Evolutionary conservation across 2,113 vertebrate genomes (phyloP).

Genomic region (Sylvietta virens): DNA sequence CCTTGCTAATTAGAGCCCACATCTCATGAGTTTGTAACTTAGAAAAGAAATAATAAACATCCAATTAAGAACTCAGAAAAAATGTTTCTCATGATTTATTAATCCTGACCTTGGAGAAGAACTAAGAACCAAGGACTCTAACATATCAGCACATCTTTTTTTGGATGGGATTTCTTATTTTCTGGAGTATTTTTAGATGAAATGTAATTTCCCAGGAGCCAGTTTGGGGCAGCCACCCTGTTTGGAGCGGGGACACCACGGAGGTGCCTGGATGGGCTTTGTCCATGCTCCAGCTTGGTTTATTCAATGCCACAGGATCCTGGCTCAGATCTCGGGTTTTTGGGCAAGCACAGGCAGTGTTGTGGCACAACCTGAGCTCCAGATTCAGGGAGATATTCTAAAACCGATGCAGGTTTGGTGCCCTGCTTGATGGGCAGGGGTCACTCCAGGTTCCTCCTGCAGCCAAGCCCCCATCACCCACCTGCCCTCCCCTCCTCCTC

Average conservation of each 20-base stretch:
- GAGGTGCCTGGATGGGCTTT: background rate
- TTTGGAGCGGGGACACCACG: background rate
- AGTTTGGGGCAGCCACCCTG: background rate
- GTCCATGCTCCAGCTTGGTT: background rate
- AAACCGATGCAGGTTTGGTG: background rate
- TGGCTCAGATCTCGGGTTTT: background rate
- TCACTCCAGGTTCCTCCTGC: background rate
- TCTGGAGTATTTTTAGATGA: background rate
- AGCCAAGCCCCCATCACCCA: background rate
- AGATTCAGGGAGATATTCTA: background rate
- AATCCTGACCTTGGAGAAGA: too few species aligned
- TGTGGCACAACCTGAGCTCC: background rate
- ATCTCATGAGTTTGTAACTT: too few species aligned
- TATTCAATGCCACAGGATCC: too few species aligned
- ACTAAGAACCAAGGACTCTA: too few species aligned
- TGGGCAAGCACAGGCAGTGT: rapidly evolving
- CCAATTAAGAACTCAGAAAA: too few species aligned
- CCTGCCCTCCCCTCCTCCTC: background rate
- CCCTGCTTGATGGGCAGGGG: background rate
- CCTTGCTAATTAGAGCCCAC: too few species aligned
- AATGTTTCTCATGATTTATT: too few species aligned
- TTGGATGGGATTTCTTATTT: background rate
- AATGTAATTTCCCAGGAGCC: background rate
- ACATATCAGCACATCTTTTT: background rate
- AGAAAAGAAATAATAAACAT: too few species aligned